These are phyloP conservation scores for Progne subis DNA, from an alignment of 2,113 vertebrate genomes.

Conservation along the genomic window DNA sequence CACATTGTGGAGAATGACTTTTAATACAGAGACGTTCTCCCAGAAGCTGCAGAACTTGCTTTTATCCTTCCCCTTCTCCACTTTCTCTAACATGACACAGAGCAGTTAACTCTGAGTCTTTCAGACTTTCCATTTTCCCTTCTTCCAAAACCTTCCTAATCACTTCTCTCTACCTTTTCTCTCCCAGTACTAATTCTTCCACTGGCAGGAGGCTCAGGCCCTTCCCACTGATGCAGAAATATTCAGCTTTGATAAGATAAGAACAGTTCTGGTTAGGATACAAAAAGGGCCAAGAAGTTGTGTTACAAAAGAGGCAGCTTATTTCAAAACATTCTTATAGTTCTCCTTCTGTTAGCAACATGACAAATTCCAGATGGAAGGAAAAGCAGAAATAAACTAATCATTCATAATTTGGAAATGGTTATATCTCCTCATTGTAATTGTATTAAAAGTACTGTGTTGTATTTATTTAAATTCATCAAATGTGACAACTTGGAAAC, in stretches of 20 bases:
- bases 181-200: neutral
- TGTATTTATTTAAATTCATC: slow-evolving; percentile 23
- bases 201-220: neutral
- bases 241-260: neutral
- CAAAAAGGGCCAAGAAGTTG: neutral
- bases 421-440: neutral
- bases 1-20: neutral
- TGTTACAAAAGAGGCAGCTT: neutral
- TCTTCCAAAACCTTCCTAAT: neutral
- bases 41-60: neutral
- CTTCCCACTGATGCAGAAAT: neutral
- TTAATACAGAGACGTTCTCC: neutral
- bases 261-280: neutral
- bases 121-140: too few species aligned
- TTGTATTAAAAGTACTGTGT: neutral
- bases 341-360: neutral
- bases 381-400: neutral
- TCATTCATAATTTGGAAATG: neutral
- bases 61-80: neutral
- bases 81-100: neutral
- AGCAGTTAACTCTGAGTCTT: neutral
- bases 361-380: neutral
- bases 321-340: neutral
- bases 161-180: neutral
- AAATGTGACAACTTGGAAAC: neutral